Base-by-base conservation (phyloP, 2,797 vertebrate genomes). In the Schizopygopsis malacanthus region DNA sequence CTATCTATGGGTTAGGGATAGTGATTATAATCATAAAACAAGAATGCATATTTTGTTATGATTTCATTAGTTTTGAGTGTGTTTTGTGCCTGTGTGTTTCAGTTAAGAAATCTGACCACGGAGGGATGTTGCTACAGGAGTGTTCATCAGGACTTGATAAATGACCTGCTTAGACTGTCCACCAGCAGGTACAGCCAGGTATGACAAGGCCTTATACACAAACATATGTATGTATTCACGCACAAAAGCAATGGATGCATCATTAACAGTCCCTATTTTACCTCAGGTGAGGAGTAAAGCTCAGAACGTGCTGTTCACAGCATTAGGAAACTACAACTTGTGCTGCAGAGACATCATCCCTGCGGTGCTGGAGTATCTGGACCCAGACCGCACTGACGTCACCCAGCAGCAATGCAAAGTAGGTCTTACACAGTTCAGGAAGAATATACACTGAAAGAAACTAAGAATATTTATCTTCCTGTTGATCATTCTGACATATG, bases 401-500 rank as follows among this genome's bases (percentile, higher is more conserved):
- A 97, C 95, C 65, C 98, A 98, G 86, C 97, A 99, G 89, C 98
- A 99, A 85, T 98, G 99, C 91, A 99, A 99, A 96, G 98, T 99
- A 97, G 15, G 90, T 71, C 61, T 22, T 20, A 25, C 10, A 25
- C 4, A 2, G 7, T 39, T 69, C 9, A 20, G 37, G 39, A n/a
- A 37, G 37, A 22, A 11, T 82, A 37, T 18, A 65, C n/a, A 12
- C n/a, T 72, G 10, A 54, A 56, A 28, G 16, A 52, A n/a, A 20
- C 56, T 47, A 43, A 45, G 15, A 25, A 10, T 33, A 11, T 81
- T 63, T 61, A 8, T 52, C n/a, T 33, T 25, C 16, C 56, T 80
- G 2, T 65, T 28, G 12, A 82, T 41, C 7, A 28, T 28, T 43
- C 47, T 43, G 20, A 6, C 12, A 18, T 6, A 33, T 10, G 22